These are phyloP conservation scores for Megaptera novaeangliae DNA, from an alignment of 2,113 vertebrate species.

Conservation along the genomic window DNA sequence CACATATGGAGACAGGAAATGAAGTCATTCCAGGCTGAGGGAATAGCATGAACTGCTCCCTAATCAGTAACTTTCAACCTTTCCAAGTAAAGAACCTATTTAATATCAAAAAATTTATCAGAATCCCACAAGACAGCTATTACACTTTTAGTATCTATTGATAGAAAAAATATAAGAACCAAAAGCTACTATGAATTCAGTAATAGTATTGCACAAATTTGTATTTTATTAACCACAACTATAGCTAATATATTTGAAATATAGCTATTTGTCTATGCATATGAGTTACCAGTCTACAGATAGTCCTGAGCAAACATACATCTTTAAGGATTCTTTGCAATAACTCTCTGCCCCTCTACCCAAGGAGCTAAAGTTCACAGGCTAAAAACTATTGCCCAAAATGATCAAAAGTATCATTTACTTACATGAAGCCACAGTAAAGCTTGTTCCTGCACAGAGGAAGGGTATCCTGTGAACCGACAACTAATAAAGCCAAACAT, in stretches of 20 bases:
- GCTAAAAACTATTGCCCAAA: background rate
- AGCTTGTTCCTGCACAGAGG: slow-evolving; percentile 97
- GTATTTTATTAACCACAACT: background rate
- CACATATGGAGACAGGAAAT: background rate
- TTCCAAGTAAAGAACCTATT: background rate
- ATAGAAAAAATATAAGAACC: background rate
- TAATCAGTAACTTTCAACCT: background rate
- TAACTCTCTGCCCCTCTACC: background rate
- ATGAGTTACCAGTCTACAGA: background rate
- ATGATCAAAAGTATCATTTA: background rate
- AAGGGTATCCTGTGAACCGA: slow-evolving; percentile 96
- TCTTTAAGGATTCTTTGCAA: background rate
- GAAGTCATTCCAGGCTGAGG: background rate
- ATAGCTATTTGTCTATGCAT: background rate
- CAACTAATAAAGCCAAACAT: slow-evolving; percentile 99
- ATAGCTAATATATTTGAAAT: background rate
- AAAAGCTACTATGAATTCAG: background rate
- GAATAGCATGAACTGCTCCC: background rate
- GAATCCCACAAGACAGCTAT: background rate
- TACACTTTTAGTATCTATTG: background rate
- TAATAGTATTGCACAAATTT: background rate
- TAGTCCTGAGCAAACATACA: background rate
- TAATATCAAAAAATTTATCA: background rate
- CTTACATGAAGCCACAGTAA: slow-evolving; percentile 98
- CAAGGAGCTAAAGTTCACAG: background rate